Conservation (phyloP, 2,797 vertebrate species). For the Tangara arthus region DNA sequence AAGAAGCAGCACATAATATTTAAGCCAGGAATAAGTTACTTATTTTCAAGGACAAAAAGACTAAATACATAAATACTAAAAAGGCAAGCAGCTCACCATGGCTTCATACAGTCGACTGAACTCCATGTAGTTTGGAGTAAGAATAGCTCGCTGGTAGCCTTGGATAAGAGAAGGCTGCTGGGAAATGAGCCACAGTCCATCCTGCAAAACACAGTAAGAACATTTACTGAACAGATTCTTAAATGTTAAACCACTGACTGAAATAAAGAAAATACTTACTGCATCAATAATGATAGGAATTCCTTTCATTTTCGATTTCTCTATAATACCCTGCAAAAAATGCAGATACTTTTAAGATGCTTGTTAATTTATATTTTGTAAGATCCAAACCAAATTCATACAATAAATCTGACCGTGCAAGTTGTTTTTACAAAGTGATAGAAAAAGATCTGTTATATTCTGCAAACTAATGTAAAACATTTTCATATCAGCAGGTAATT, state of each 20-base stretch:
- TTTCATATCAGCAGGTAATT: neutral
- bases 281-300: constrained; percentile 94
- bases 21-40: neutral
- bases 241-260: neutral
- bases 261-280: constrained; percentile 80
- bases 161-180: constrained; percentile 91
- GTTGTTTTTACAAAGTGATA: neutral
- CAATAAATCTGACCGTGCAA: neutral
- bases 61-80: neutral
- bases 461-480: neutral
- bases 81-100: constrained; percentile 80
- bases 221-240: neutral
- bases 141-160: constrained; percentile 89
- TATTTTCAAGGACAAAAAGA: neutral
- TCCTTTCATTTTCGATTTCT: constrained; percentile 86
- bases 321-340: constrained; percentile 87
- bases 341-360: neutral
- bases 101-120: constrained; percentile 91
- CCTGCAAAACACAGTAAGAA: constrained; percentile 74
- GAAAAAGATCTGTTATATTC: neutral
- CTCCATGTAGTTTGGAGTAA: constrained; percentile 95
- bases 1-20: neutral
- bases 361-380: neutral
- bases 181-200: constrained; percentile 93
- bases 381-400: neutral